Percentiles rank a stretch among this genome's conserved stretches.
Conservation (phyloP, 2,888 invertebrate species). For the Ametastegia equiseti region DNA sequence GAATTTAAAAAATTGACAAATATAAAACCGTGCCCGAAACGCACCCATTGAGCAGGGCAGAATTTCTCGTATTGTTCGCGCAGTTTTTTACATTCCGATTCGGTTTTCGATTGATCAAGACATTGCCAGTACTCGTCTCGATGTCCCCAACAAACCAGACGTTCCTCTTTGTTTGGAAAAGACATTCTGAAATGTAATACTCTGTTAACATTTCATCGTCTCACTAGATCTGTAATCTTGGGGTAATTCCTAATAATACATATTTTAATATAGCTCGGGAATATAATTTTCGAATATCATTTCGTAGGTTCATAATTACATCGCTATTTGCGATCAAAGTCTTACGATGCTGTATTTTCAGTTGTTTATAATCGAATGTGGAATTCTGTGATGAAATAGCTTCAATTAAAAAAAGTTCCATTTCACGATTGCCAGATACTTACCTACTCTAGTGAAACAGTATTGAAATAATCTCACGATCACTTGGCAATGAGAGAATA, state of each 20-base stretch:
- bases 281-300: not conserved
- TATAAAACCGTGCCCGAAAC: slow-evolving; percentile 56
- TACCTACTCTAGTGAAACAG: slow-evolving; percentile 32
- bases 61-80: slow-evolving; percentile 86
- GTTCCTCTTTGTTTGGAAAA: slow-evolving; percentile 88
- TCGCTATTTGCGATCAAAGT: not conserved
- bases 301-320: not conserved
- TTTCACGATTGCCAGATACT: slow-evolving; percentile 42
- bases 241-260: too few species aligned
- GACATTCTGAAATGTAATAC: slow-evolving; percentile 79
- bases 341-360: not conserved
- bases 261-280: not conserved
- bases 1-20: not conserved
- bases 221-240: not conserved
- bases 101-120: slow-evolving; percentile 83
- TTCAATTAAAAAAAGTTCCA: not conserved
- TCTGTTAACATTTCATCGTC: not conserved
- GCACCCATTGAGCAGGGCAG: slow-evolving; percentile 91
- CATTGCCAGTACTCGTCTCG: slow-evolving; percentile 95
- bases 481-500: not conserved
- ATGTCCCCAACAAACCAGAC: slow-evolving; percentile 89
- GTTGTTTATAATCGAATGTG: not conserved
- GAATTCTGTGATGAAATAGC: not conserved
- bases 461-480: slow-evolving; percentile 20
- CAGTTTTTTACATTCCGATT: slow-evolving; percentile 84